These are phyloP conservation scores for Scolopax rusticola DNA, from an alignment of 2,797 vertebrate species.

Conservation along the genomic window DNA sequence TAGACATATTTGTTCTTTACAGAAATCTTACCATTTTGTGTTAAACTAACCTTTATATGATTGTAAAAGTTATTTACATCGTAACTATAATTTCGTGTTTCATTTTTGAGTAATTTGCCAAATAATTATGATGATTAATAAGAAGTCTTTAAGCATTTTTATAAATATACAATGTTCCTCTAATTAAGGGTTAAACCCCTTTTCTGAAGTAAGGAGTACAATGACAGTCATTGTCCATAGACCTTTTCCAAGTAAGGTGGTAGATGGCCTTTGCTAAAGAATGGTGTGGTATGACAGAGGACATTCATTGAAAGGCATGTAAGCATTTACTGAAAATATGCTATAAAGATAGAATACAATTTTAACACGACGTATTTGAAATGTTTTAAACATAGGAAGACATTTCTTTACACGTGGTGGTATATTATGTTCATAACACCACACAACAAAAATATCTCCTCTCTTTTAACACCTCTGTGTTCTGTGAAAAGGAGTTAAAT, in stretches of 20 bases:
- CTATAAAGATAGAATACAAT: background rate
- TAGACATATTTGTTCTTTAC: background rate
- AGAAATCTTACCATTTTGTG: background rate
- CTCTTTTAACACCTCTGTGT: background rate
- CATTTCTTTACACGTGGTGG: background rate
- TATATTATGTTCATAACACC: background rate
- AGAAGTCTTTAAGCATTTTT: background rate
- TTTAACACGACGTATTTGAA: background rate
- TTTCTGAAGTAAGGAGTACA: background rate
- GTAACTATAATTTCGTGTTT: background rate
- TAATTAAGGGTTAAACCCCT: background rate
- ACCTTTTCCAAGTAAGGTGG: background rate
- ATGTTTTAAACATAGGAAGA: background rate
- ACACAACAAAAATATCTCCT: background rate
- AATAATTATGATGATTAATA: background rate
- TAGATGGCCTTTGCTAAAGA: background rate
- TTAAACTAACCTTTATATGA: background rate
- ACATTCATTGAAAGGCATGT: background rate
- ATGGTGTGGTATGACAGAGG: accelerated
- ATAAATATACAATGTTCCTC: background rate
- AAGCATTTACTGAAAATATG: background rate
- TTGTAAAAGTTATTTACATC: background rate
- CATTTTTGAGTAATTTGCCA: constrained; percentile 9
- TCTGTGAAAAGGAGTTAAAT: background rate
- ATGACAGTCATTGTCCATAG: background rate